Conservation (phyloP, 2,113 vertebrate species). For the Onychostruthus taczanowskii region DNA sequence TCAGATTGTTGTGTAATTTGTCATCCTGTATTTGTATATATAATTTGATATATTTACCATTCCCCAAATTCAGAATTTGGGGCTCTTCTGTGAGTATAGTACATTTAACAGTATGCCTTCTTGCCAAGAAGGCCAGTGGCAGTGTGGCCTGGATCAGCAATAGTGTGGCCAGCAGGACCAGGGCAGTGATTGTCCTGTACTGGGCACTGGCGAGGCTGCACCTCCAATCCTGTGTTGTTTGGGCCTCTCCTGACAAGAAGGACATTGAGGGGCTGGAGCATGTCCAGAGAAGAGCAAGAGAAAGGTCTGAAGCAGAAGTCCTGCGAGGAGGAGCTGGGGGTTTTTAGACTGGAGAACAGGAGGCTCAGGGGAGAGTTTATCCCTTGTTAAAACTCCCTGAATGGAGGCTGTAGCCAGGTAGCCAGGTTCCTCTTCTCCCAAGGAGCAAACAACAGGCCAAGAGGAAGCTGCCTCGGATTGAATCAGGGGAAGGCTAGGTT, state of each 20-base stretch:
- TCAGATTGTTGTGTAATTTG: not conserved
- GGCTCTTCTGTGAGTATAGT: not conserved
- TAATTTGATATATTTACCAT: not conserved
- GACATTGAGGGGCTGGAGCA: rapidly evolving
- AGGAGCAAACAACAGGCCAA: not conserved
- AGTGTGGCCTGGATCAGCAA: not conserved
- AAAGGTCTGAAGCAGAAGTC: not conserved
- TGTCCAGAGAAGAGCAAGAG: not conserved
- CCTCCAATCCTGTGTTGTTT: not conserved
- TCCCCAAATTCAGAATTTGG: not conserved
- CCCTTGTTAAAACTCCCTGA: not conserved
- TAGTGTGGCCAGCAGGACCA: not conserved
- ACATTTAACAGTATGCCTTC: not conserved
- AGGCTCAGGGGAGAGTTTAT: not conserved
- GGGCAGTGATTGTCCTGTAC: not conserved
- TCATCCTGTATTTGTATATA: not conserved
- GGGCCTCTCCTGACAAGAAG: not conserved
- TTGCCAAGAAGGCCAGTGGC: not conserved
- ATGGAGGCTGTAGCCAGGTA: too few species aligned
- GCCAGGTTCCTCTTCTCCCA: not conserved
- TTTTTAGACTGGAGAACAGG: not conserved
- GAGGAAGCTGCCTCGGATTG: not conserved
- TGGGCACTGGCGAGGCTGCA: rapidly evolving
- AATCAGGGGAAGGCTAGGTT: not conserved
- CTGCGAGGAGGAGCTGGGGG: rapidly evolving